These are phyloP conservation scores for Apamea crenata DNA, from an alignment of 2,888 invertebrate species.

Conservation along the genomic window DNA sequence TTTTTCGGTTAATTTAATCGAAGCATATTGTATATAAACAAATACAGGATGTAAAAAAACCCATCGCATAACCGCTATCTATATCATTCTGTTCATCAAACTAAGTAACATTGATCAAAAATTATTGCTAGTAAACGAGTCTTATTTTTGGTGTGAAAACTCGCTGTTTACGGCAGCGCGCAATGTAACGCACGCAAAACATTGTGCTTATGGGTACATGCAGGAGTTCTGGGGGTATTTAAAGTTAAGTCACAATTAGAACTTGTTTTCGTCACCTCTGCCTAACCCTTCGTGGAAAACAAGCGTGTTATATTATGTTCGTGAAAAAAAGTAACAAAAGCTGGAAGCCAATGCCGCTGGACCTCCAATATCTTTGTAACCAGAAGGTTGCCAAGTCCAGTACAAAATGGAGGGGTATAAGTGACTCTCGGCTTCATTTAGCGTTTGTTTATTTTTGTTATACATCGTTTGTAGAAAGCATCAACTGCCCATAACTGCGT, in stretches of 20 bases:
- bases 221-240: neutral
- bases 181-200: neutral
- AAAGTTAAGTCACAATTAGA: neutral
- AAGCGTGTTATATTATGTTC: neutral
- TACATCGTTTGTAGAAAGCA: neutral
- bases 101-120: neutral
- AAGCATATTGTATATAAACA: constrained; percentile 5
- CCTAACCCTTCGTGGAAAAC: accelerated
- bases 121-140: no score
- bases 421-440: neutral
- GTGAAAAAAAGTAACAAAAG: no score
- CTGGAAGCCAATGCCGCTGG: neutral
- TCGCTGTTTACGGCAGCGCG: neutral
- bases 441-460: neutral
- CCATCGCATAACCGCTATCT: neutral
- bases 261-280: neutral
- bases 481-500: neutral
- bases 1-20: constrained; percentile 60
- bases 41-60: neutral
- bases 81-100: neutral
- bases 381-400: no score
- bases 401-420: neutral
- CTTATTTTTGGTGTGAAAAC: neutral
- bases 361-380: neutral
- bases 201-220: neutral